A percentile compares a stretch with the other conserved stretches of the same genome.
These are phyloP conservation scores for Eremophila alpestris DNA, from an alignment of 2,797 vertebrate species.

Conservation along the genomic window DNA sequence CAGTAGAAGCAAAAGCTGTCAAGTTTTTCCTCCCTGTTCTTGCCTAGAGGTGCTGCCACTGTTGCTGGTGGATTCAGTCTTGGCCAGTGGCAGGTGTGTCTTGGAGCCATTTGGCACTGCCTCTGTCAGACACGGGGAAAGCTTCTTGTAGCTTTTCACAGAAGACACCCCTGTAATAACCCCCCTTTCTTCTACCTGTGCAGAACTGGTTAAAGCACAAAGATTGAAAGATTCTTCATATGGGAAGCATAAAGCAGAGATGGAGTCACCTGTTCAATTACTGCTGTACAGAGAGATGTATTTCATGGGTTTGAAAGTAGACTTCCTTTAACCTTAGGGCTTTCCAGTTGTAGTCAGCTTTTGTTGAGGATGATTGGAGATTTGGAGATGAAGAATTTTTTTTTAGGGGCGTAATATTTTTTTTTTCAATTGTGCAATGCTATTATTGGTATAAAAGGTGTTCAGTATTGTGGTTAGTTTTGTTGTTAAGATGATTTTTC, in stretches of 20 bases:
- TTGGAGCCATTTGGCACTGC: not conserved
- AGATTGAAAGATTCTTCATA: not conserved
- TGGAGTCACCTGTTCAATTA: not conserved
- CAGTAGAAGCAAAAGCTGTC: not conserved
- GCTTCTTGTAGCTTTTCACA: not conserved
- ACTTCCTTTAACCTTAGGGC: not conserved
- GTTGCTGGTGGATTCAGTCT: not conserved
- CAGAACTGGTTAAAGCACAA: not conserved
- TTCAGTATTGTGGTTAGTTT: not conserved
- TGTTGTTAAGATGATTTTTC: not conserved
- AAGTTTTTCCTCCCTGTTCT: not conserved
- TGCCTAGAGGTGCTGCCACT: fast-evolving
- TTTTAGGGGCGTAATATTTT: not conserved
- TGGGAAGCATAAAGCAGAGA: not conserved
- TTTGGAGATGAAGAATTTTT: not conserved
- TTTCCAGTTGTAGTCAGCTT: not conserved
- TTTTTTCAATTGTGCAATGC: not conserved
- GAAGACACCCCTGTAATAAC: too few species aligned
- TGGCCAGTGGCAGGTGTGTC: fast-evolving
- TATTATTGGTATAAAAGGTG: not conserved
- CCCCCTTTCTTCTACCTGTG: fast-evolving
- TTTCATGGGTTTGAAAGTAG: not conserved
- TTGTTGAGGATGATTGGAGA: not conserved
- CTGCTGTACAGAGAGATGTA: not conserved
- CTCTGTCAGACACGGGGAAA: not conserved